Evolutionary conservation across 2,113 vertebrate genomes (phyloP).

Genomic region (Lycocorax pyrrhopterus): DNA sequence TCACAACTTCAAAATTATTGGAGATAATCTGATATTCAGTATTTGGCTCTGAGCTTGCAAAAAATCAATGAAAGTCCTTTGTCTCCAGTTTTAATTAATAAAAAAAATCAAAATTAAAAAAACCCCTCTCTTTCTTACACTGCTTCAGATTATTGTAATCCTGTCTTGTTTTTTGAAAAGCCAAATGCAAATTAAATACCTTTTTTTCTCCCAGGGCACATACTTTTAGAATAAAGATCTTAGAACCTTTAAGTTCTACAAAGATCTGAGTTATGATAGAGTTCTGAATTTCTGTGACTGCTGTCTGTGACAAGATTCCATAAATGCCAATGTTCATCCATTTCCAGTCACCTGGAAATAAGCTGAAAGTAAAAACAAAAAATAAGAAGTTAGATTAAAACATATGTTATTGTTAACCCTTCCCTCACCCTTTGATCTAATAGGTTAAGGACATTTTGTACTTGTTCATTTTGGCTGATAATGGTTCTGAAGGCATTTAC

Average conservation of each 20-base stretch:
- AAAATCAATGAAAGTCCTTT: neutral
- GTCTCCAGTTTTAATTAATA: neutral
- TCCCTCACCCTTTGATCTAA: neutral
- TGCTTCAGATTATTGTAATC: slow-evolving; percentile 20
- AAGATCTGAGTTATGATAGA: neutral
- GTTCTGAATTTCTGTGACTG: neutral
- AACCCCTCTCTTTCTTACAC: neutral
- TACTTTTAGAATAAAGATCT: neutral
- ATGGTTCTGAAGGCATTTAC: neutral
- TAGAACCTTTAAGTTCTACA: neutral
- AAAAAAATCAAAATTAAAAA: neutral
- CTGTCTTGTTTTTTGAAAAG: slow-evolving; percentile 14
- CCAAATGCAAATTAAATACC: neutral
- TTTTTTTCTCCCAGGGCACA: neutral
- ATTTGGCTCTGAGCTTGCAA: neutral
- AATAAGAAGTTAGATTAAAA: neutral
- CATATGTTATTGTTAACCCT: neutral
- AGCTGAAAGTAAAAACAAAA: neutral
- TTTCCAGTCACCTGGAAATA: neutral
- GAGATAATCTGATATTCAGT: slow-evolving; percentile 13
- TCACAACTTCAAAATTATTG: slow-evolving; percentile 41
- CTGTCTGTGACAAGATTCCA: neutral
- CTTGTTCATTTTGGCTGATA: neutral
- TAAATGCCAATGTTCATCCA: neutral
- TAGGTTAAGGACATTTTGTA: neutral